Evolutionary conservation across 2,888 invertebrate genomes (phyloP).

Genomic region (Lasioglossum morio): DNA sequence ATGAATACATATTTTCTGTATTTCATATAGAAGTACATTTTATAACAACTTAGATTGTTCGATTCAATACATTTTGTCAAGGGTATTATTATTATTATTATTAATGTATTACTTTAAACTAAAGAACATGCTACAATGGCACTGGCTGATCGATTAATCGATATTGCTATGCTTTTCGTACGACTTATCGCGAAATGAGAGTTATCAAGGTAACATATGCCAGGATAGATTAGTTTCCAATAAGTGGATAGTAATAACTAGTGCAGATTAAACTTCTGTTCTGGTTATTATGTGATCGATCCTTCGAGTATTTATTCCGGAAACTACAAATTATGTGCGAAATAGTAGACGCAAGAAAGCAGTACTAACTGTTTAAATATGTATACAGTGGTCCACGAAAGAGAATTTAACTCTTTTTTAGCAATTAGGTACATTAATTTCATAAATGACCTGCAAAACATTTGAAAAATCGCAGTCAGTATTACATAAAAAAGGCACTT

Average conservation of each 20-base stretch:
- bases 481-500: too few relatives aligned
- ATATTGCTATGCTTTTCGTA: not conserved
- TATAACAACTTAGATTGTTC: not conserved
- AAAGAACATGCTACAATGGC: not conserved
- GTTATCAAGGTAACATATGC: not conserved
- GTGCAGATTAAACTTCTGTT: not conserved
- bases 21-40: not conserved
- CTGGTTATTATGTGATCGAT: not conserved
- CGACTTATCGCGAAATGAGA: not conserved
- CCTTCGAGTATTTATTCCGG: not conserved
- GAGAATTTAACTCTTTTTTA: too few relatives aligned
- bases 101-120: too few relatives aligned
- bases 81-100: not conserved
- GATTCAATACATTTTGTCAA: not conserved
- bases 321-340: not conserved
- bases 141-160: not conserved
- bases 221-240: not conserved
- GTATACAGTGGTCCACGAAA: not conserved
- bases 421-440: too few relatives aligned
- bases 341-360: conserved; percentile 19
- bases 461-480: too few relatives aligned
- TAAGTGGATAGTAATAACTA: not conserved
- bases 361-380: conserved; percentile 7
- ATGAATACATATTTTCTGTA: not conserved
- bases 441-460: too few relatives aligned